Evolutionary conservation across 2,888 invertebrate species (phyloP).

Genomic region (Drosophila barbarae): DNA sequence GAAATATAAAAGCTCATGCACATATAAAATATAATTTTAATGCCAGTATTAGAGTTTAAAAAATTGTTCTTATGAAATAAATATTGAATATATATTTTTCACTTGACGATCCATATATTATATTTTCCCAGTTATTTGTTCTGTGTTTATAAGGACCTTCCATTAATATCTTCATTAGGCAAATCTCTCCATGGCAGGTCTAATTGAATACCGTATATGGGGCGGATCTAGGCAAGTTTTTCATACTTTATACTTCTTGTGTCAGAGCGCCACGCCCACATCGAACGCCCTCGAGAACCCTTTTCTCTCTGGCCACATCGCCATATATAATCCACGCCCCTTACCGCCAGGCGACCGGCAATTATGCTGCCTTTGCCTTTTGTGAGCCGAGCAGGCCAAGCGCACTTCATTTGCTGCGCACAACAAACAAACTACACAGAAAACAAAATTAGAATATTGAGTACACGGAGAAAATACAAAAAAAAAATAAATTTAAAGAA

Average conservation of each 20-base stretch:
- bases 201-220: slow-evolving; percentile 36
- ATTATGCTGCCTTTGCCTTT: slow-evolving; percentile 51
- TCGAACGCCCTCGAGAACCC: neutral
- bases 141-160: neutral
- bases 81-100: neutral
- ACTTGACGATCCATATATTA: too few relatives aligned
- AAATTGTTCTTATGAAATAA: too few relatives aligned
- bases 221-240: slow-evolving; percentile 3
- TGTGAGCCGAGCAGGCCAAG: slow-evolving; percentile 37
- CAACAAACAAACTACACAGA: slow-evolving; percentile 30
- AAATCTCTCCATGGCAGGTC: slow-evolving; percentile 1
- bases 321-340: slow-evolving; percentile 22
- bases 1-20: too few relatives aligned
- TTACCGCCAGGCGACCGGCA: slow-evolving; percentile 38
- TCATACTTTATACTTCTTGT: slow-evolving; percentile 24
- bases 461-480: neutral
- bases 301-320: neutral
- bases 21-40: neutral
- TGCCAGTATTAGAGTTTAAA: too few relatives aligned
- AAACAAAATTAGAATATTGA: neutral
- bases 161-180: slow-evolving; percentile 5
- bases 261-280: slow-evolving; percentile 15
- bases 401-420: slow-evolving; percentile 53
- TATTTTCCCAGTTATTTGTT: neutral
- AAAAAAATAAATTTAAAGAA: too few relatives aligned